Evolutionary conservation across 2,888 invertebrate genomes (phyloP), one percentile per base, ranked within the genome.

Genomic region (Lasioglossum oenotherae): DNA sequence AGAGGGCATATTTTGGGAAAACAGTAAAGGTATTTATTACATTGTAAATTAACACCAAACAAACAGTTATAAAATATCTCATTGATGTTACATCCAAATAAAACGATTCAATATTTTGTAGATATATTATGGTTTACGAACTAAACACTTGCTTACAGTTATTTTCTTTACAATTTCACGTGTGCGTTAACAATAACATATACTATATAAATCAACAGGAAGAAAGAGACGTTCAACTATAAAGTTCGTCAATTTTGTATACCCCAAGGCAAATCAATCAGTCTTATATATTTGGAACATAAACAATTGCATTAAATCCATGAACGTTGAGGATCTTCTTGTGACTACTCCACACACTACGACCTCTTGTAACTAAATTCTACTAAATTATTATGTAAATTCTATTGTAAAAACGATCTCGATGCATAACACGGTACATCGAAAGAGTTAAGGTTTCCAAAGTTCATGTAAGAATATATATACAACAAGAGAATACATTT

Each of bases 251-350:
- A 74, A 78, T 81, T 85, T 69, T 84, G 84, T 84, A 67, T 85
- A 78, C 85, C 78, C 82, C 91, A 93, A 94, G 93, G 93, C 93
- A 92, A 92, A 93, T 92, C 91, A 92, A 89, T 93, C 94, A 94
- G 94, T 94, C 93, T 94, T 92, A 90, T 92, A 88, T 92, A 90
- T 92, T 80, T 79, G 84, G 57, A 80, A 80, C 44, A 73, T n/a
- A 82, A 82, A 78, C 35, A 60, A 81, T 75, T 75, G 27, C 49
- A n/a, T 67, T 19, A 41, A 23, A 77, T 67, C 46, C 75, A 53
- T 71, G 19, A 8, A 85, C 35, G 64, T 81, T 77, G 57, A 80
- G 77, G 73, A 73, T 57, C 57, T 81, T 78, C 81, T 69, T 49
- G n/a, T 77, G 77, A 81, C 53, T 16, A 73, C 35, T 10, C 41